Evolutionary conservation across 1,140 invertebrate genomes (phyloP).

Genomic region (Ceratosolen solmsi): DNA sequence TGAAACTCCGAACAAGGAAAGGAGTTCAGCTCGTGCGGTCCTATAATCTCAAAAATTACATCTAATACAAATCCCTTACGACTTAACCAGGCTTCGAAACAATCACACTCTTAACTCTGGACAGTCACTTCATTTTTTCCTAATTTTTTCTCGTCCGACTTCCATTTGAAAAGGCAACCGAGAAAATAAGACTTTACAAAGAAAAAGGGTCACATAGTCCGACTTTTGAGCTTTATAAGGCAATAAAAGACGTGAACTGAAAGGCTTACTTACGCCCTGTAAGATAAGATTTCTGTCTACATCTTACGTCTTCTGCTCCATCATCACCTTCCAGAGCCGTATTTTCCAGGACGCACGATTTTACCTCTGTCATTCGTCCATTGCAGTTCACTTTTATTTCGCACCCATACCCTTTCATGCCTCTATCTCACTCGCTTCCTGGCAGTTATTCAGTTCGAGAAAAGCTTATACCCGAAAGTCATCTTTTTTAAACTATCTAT

Average conservation of each 20-base stretch:
- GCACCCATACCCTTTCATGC: background rate
- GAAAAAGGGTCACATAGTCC: slow-evolving; percentile 26
- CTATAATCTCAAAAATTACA: slow-evolving; percentile 50
- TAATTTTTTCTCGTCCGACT: background rate
- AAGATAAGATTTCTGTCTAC: slow-evolving; percentile 51
- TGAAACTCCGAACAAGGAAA: background rate
- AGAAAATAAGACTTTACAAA: slow-evolving; percentile 11
- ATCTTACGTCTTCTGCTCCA: background rate
- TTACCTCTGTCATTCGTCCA: background rate
- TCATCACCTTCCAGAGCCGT: background rate
- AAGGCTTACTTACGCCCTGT: slow-evolving; percentile 45
- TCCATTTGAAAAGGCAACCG: background rate
- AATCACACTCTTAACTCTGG: slow-evolving; percentile 12
- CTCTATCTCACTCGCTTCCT: background rate
- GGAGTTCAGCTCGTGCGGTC: background rate
- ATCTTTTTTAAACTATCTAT: slow-evolving; percentile 48
- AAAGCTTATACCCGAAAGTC: slow-evolving; percentile 41
- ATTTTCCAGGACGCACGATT: background rate
- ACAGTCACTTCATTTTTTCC: background rate
- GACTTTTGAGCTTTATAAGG: slow-evolving; percentile 51
- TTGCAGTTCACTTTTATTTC: slow-evolving; percentile 38
- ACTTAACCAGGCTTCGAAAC: slow-evolving; percentile 28
- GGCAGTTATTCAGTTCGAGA: slow-evolving; percentile 26
- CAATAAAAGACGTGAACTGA: slow-evolving; percentile 53
- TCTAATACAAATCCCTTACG: slow-evolving; percentile 46